Evolutionary conservation across 2,888 invertebrate genomes (phyloP).

Genomic region (Agrilus cyanescens): DNA sequence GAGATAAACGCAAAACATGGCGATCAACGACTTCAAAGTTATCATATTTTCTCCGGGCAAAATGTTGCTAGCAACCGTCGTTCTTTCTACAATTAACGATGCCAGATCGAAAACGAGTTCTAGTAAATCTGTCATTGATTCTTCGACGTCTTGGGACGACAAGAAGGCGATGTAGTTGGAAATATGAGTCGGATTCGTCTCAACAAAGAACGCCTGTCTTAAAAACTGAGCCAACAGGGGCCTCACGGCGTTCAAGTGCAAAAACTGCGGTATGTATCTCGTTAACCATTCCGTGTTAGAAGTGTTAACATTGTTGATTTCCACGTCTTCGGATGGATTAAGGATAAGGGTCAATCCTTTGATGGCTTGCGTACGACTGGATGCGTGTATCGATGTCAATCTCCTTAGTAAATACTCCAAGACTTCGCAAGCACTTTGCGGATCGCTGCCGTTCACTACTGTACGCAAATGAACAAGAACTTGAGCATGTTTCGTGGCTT

Average conservation of each 20-base stretch:
- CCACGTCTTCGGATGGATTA: conserved; percentile 33
- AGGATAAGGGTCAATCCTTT: conserved; percentile 35
- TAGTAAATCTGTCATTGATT: conserved; percentile 53
- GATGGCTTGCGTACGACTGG: conserved; percentile 66
- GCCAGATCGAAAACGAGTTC: conserved; percentile 71
- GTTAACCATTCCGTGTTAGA: conserved; percentile 43
- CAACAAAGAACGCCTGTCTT: conserved; percentile 81
- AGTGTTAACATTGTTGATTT: conserved; percentile 21
- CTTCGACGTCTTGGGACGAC: conserved; percentile 57
- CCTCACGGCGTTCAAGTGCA: conserved; percentile 64
- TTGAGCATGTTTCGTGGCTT: conserved; percentile 64
- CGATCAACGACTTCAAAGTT: conserved; percentile 58
- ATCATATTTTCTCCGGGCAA: conserved; percentile 33
- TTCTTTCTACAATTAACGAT: conserved; percentile 82
- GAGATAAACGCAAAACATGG: conserved; percentile 64
- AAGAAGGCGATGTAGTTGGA: conserved; percentile 79
- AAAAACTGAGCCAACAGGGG: conserved; percentile 58
- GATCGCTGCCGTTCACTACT: conserved; percentile 39
- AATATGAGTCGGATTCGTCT: conserved; percentile 73
- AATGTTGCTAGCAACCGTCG: conserved; percentile 65
- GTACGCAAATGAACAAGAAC: conserved; percentile 45
- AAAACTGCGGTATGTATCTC: conserved; percentile 56
- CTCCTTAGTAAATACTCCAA: conserved; percentile 81
- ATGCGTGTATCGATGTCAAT: conserved; percentile 68
- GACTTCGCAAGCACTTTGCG: conserved; percentile 60